Percentiles rank a stretch among this genome's conserved stretches.
These are phyloP conservation scores for Mellivora capensis DNA, from an alignment of 2,113 vertebrate genomes.

Conservation along the genomic window DNA sequence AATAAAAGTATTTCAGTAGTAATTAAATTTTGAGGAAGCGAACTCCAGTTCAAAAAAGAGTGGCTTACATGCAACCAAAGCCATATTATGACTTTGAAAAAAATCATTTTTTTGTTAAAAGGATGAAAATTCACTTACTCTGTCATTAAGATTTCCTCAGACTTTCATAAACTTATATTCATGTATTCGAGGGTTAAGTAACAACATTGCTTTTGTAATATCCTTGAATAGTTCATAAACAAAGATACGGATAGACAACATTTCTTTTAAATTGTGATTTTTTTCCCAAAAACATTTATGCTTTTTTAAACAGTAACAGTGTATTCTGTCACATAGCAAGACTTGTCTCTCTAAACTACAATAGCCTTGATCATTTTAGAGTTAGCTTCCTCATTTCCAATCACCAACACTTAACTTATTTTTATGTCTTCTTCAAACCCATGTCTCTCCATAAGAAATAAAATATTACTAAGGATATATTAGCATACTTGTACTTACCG, in stretches of 20 bases:
- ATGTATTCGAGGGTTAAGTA: accelerated
- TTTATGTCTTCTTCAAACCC: neutral
- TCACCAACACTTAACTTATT: neutral
- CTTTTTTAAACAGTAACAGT: conserved; percentile 46
- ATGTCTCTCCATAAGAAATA: neutral
- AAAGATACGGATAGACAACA: neutral
- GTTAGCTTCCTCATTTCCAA: neutral
- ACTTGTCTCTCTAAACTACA: neutral
- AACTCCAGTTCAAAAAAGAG: conserved; percentile 32
- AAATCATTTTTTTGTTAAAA: neutral
- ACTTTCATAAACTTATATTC: neutral
- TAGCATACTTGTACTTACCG: conserved; percentile 76
- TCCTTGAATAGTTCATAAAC: neutral
- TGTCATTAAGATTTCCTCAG: neutral
- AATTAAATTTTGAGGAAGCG: conserved; percentile 69
- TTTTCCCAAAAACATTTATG: accelerated
- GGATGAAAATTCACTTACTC: neutral
- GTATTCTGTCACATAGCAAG: neutral
- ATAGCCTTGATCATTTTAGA: neutral
- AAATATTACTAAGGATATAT: neutral
- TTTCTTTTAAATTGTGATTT: neutral
- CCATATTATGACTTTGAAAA: neutral
- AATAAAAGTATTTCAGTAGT: neutral
- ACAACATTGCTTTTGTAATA: neutral
- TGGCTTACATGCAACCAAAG: neutral